A percentile compares a stretch with the other conserved stretches of the same genome.
Evolutionary conservation across 2,113 vertebrate species (phyloP).

Genomic region (Mus spicilegus): DNA sequence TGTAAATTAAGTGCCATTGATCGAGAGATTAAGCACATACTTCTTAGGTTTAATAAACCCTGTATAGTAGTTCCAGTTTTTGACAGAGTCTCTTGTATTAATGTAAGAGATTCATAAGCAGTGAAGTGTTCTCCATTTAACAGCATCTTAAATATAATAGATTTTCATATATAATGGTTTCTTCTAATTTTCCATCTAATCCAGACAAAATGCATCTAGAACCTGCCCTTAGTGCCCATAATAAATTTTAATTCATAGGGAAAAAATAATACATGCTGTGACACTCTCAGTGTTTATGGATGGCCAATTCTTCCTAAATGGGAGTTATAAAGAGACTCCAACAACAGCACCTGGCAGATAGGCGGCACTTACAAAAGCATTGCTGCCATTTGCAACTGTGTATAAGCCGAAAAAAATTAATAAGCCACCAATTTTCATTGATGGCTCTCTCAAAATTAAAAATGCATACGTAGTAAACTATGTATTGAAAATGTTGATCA

Average conservation of each 20-base stretch:
- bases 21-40: neutral
- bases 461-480: neutral
- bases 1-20: neutral
- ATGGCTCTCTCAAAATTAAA: neutral
- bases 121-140: neutral
- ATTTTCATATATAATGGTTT: neutral
- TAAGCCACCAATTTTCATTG: neutral
- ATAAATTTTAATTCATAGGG: neutral
- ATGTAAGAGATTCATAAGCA: neutral
- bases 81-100: neutral
- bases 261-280: neutral
- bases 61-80: neutral
- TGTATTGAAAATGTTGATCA: neutral
- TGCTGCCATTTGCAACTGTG: neutral
- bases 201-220: neutral
- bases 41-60: neutral
- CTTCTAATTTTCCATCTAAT: neutral
- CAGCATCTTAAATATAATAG: neutral
- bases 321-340: neutral
- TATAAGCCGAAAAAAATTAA: neutral
- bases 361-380: rapidly evolving
- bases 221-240: neutral
- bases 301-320: neutral
- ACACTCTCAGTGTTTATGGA: neutral
- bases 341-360: neutral